Evolutionary conservation across 1,140 invertebrate genomes (phyloP), one percentile per base, ranked within the genome.

Genomic region (Pantala flavescens): DNA sequence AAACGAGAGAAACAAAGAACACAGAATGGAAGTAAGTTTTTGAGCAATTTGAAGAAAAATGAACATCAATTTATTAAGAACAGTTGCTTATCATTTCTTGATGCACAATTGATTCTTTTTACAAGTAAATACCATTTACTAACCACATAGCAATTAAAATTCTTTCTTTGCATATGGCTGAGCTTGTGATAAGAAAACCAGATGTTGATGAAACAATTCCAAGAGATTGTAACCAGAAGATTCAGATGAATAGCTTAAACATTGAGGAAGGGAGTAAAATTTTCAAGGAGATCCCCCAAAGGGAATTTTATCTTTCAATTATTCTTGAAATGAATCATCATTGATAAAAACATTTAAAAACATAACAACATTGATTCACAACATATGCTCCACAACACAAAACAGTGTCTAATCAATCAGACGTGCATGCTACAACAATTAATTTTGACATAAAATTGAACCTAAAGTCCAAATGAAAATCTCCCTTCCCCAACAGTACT

Each of bases 1-100:
- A 63, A 63, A 63, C 49, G 16, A 63, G n/a, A 63, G 49, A 63
- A 63, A 63, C 49, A 63, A 12, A 63, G 49, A 63, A 63, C 49
- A 63, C 49, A 63, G 49, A 63, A 63, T 63, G 49, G 49, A 63
- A 63, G 49, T 63, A 16, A 63, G n/a, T 63, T 63, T 63, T 63
- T 21, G 16, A 63, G 16, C 14, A 63, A 19, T 63, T 16, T 19
- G 49, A 63, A 63, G 49, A 63, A 16, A 63, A 63, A 63, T 63
- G 49, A 63, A 63, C 49, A 63, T 63, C 49, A 63, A 63, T 63
- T 63, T 63, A 19, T 63, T 19, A 16, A 63, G 16, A 63, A 63
- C 14, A 63, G 49, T 63, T 63, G 49, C 14, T 63, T 63, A 36
- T 63, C 49, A 63, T 21, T 63, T 63, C 49, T 63, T 63, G 49